A percentile compares a stretch with the other conserved stretches of the same genome.
These are phyloP conservation scores for Sebastolobus altivelis DNA, from an alignment of 2,797 vertebrate species.

Conservation along the genomic window DNA sequence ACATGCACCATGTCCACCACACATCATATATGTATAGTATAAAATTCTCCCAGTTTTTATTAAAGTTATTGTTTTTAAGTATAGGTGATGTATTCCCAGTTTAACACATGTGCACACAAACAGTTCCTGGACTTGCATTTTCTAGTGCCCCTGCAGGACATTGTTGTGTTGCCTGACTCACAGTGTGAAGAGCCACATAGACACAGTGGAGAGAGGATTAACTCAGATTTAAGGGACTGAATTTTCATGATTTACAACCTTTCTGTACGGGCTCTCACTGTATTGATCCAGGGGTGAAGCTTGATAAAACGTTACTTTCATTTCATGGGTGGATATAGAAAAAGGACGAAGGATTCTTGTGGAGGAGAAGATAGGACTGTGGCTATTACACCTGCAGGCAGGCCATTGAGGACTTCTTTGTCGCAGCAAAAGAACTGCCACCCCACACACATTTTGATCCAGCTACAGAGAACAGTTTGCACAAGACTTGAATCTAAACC, in stretches of 20 bases:
- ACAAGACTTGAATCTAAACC: slow-evolving; percentile 6
- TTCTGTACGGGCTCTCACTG: slow-evolving; percentile 61
- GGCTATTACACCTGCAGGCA: slow-evolving; percentile 60
- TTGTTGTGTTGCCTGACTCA: slow-evolving; percentile 32
- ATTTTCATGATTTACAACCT: slow-evolving; percentile 77
- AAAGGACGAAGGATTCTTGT: slow-evolving; percentile 60
- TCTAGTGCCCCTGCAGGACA: slow-evolving; percentile 9
- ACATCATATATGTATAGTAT: neutral
- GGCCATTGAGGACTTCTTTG: slow-evolving; percentile 56
- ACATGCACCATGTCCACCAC: neutral
- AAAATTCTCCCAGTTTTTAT: neutral
- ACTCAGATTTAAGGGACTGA: slow-evolving; percentile 66
- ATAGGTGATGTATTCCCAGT: neutral
- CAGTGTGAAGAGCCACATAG: slow-evolving; percentile 42
- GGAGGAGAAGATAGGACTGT: slow-evolving; percentile 41
- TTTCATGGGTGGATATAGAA: slow-evolving; percentile 71
- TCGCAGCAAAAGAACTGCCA: slow-evolving; percentile 48
- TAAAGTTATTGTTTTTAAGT: neutral
- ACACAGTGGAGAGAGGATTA: slow-evolving; percentile 46
- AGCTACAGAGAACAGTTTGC: slow-evolving; percentile 40
- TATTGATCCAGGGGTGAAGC: slow-evolving; percentile 76
- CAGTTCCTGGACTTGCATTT: slow-evolving; percentile 23
- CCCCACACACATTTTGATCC: slow-evolving; percentile 47
- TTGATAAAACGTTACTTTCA: slow-evolving; percentile 81
- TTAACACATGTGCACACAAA: slow-evolving; percentile 5